Evolutionary conservation across 1,140 invertebrate genomes (phyloP).

Genomic region (Bombus impatiens): DNA sequence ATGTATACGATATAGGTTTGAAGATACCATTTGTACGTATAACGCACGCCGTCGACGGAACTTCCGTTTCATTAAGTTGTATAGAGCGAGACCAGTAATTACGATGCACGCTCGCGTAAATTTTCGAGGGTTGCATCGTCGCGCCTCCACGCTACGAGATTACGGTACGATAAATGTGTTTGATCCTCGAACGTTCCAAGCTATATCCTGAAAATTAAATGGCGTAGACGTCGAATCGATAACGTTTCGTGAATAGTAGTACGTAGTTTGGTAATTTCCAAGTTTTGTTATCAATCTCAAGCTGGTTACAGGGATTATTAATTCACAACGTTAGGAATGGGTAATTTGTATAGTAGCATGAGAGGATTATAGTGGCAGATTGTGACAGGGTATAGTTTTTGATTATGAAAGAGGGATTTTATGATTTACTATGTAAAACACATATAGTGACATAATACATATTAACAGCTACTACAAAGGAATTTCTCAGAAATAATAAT

Average conservation of each 20-base stretch:
- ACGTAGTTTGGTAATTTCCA: background rate
- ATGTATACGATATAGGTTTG: too few species aligned
- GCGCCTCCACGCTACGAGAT: background rate
- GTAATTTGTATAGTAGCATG: background rate
- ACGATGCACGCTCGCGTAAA: constrained; percentile 1
- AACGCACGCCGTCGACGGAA: background rate
- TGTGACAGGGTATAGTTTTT: too few species aligned
- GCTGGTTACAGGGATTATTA: background rate
- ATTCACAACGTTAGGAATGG: background rate
- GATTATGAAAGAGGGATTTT: too few species aligned
- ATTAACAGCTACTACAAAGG: too few species aligned
- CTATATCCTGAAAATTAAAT: background rate
- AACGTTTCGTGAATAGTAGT: too few species aligned
- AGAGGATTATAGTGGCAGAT: too few species aligned
- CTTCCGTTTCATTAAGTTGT: constrained; percentile 4
- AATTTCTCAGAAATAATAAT: too few species aligned
- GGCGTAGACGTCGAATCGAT: too few species aligned
- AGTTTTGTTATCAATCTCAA: background rate
- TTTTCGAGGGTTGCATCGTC: constrained; percentile 4
- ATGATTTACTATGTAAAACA: too few species aligned
- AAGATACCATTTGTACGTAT: too few species aligned
- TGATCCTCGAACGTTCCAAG: too few species aligned
- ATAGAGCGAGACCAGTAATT: constrained; percentile 25
- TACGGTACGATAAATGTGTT: constrained; percentile 9
- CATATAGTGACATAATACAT: too few species aligned